Evolutionary conservation across 35 echinoderm and acorn worm genomes (phyloP).

Genomic region (Chiridota heheva): DNA sequence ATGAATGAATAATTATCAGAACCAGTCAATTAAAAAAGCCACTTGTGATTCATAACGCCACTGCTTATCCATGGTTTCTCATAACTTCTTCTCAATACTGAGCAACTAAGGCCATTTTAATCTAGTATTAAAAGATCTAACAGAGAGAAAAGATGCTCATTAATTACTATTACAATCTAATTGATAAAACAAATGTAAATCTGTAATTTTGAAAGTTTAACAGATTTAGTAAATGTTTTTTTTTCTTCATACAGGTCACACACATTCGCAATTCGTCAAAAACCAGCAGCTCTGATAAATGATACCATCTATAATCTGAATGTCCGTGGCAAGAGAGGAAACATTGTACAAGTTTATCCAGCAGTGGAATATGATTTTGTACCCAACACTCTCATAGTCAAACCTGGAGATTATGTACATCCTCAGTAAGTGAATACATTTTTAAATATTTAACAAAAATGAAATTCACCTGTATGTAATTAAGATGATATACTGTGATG

Average conservation of each 20-base stretch:
- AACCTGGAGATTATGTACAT: slow-evolving; percentile 43
- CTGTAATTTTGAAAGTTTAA: background rate
- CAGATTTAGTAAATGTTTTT: background rate
- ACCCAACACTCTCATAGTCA: slow-evolving; percentile 31
- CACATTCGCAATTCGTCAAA: slow-evolving; percentile 72
- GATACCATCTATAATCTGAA: slow-evolving; percentile 48
- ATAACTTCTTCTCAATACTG: too few species aligned
- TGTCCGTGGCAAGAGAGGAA: slow-evolving; percentile 51
- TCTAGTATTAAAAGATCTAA: too few species aligned
- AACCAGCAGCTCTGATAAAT: slow-evolving; percentile 2
- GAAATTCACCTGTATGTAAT: background rate
- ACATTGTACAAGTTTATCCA: slow-evolving; percentile 62
- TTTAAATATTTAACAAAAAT: too few species aligned
- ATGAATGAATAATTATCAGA: too few species aligned
- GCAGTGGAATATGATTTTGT: slow-evolving; percentile 55
- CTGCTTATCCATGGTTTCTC: too few species aligned
- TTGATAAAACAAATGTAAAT: background rate
- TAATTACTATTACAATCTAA: background rate
- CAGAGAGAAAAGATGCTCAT: too few species aligned
- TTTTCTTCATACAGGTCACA: slow-evolving; percentile 60
- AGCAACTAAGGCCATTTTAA: too few species aligned
- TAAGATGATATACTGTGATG: background rate
- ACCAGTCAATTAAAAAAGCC: too few species aligned
- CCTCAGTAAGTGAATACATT: slow-evolving; percentile 31
- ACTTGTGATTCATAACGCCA: too few species aligned